phyloP scores from a whole-genome alignment of 2,888 invertebrate species.

The Drosophila acutilabella region DNA sequence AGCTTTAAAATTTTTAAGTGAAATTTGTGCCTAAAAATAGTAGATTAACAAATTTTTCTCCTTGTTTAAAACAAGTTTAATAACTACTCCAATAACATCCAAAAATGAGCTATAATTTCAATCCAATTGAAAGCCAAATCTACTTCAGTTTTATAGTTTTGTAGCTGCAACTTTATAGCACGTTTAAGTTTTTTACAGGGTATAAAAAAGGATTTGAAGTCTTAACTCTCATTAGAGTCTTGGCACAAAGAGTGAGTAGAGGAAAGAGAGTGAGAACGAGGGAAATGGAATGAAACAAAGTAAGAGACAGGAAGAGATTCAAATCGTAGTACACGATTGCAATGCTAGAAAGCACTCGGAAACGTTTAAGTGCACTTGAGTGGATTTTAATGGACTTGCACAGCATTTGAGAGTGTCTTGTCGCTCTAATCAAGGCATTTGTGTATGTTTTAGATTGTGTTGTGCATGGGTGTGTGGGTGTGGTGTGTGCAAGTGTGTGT shows the following conservation, averaged over 20 bases:
- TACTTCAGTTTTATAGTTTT: background rate
- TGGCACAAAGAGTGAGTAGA: background rate
- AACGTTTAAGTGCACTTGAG: slow-evolving; percentile 80
- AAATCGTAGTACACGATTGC: slow-evolving; percentile 28
- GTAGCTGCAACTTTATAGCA: background rate
- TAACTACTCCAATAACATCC: too few relatives aligned
- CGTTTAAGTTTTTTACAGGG: background rate
- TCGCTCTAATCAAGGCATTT: slow-evolving; percentile 73
- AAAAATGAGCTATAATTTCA: too few relatives aligned
- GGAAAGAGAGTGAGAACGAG: background rate
- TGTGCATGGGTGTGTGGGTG: slow-evolving; percentile 20
- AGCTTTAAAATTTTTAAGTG: too few relatives aligned
- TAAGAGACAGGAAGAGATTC: slow-evolving; percentile 4
- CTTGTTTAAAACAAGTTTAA: too few relatives aligned
- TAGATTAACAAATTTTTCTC: too few relatives aligned
- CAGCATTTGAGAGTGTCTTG: slow-evolving; percentile 57
- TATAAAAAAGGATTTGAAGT: slow-evolving; percentile 27
- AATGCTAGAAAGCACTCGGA: slow-evolving; percentile 69
- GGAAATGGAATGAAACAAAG: background rate
- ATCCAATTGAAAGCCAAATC: background rate
- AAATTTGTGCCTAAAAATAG: too few relatives aligned
- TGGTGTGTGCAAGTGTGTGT: slow-evolving; percentile 29
- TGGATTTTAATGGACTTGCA: slow-evolving; percentile 77
- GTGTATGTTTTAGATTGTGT: slow-evolving; percentile 10
- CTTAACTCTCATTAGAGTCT: slow-evolving; percentile 50